phyloP scores from a whole-genome alignment of 2,797 vertebrate genomes.

The Cygnus olor region DNA sequence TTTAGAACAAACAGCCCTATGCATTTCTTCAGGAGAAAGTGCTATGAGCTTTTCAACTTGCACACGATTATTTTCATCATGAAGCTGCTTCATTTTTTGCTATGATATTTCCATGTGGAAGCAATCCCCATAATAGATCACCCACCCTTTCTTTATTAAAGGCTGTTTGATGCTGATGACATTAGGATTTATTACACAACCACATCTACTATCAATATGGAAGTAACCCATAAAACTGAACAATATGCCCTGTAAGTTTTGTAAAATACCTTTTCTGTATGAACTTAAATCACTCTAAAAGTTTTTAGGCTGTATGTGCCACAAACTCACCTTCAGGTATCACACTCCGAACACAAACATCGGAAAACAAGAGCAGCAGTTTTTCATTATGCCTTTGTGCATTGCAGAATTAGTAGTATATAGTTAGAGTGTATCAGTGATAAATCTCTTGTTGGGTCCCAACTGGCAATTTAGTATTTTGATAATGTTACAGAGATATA shows the following conservation, averaged over 20 bases:
- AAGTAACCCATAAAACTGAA: background rate
- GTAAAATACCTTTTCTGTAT: background rate
- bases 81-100: background rate
- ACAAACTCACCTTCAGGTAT: background rate
- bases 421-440: background rate
- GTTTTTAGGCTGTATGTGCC: background rate
- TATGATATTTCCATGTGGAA: background rate
- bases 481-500: background rate
- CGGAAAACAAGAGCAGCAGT: background rate
- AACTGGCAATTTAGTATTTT: background rate
- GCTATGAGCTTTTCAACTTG: background rate
- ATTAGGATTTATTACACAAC: background rate
- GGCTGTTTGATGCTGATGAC: background rate
- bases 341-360: background rate
- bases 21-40: background rate
- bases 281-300: background rate
- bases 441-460: background rate
- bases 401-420: background rate
- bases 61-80: background rate
- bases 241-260: background rate
- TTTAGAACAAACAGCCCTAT: background rate
- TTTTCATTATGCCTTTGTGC: background rate
- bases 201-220: background rate
- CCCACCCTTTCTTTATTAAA: background rate
- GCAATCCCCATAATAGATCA: background rate